phyloP scores from a whole-genome alignment of 2,888 invertebrate genomes.

The Hyles lineata region DNA sequence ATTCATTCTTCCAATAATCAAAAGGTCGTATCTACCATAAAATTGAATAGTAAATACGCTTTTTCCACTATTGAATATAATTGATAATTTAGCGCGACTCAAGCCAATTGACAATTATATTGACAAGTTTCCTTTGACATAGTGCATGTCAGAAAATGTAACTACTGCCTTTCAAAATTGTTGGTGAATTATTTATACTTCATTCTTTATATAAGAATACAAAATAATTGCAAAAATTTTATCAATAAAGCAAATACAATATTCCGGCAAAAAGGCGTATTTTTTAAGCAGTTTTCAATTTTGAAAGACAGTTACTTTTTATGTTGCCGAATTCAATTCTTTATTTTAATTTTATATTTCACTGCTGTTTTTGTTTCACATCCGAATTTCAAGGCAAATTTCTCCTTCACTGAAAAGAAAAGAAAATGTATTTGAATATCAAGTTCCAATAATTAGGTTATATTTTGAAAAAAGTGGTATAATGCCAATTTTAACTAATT shows the following conservation, averaged over 20 bases:
- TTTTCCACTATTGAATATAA: background rate
- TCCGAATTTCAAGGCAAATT: constrained; percentile 12
- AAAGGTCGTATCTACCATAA: no score
- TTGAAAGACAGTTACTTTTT: background rate
- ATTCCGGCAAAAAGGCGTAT: no score
- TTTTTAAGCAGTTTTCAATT: background rate
- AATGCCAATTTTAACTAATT: no score
- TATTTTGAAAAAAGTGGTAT: no score
- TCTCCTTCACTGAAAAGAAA: constrained; percentile 27
- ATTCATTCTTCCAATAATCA: background rate
- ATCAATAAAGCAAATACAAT: no score
- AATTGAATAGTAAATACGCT: no score
- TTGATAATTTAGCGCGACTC: background rate
- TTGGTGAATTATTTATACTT: background rate
- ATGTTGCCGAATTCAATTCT: background rate
- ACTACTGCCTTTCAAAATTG: constrained; percentile 3
- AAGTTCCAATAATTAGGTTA: no score
- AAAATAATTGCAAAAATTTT: no score
- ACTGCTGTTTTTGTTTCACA: background rate
- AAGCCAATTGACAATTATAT: constrained; percentile 11
- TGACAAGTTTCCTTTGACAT: background rate
- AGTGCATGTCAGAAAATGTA: background rate
- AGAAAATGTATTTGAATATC: background rate
- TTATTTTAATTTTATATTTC: background rate
- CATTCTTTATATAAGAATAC: background rate